phyloP scores from a whole-genome alignment of 2,113 vertebrate species.

The Mola mola region DNA sequence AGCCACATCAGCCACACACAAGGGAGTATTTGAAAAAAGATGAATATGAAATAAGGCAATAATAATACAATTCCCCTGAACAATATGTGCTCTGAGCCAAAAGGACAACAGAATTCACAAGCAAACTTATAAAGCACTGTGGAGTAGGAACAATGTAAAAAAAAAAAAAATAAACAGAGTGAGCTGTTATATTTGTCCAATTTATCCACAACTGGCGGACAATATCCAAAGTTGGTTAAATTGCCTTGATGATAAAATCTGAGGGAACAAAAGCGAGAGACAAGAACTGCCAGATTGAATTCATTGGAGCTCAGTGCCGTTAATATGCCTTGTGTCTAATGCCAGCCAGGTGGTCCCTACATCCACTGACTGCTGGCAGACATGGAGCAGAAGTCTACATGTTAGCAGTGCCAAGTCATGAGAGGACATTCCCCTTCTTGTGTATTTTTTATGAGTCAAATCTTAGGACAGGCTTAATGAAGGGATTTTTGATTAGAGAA shows the following conservation, averaged over 20 bases:
- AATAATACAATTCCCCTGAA: background rate
- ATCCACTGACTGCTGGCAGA: slow-evolving; percentile 29
- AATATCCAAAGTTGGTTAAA: slow-evolving; percentile 63
- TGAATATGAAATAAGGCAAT: too few species aligned
- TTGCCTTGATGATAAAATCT: slow-evolving; percentile 62
- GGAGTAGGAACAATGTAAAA: slow-evolving; percentile 12
- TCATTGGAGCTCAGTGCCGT: slow-evolving; percentile 55
- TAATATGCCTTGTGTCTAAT: slow-evolving; percentile 52
- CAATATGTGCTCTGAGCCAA: slow-evolving; percentile 2
- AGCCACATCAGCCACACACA: too few species aligned
- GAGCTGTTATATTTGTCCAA: slow-evolving; percentile 48
- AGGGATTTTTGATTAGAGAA: slow-evolving; percentile 8
- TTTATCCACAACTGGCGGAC: slow-evolving; percentile 57
- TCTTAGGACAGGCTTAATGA: slow-evolving; percentile 52
- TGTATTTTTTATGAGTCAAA: slow-evolving; percentile 12
- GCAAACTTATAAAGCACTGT: slow-evolving; percentile 20
- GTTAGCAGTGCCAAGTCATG: slow-evolving; percentile 12
- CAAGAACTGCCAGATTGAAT: slow-evolving; percentile 25
- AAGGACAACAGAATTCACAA: slow-evolving; percentile 28
- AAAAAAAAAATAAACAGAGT: slow-evolving; percentile 31
- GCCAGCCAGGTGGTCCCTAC: slow-evolving; percentile 44
- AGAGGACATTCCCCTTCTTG: slow-evolving; percentile 24
- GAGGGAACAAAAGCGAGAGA: slow-evolving; percentile 27
- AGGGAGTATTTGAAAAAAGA: too few species aligned
- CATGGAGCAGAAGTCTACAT: slow-evolving; percentile 16